Base-by-base conservation (phyloP, 2,113 vertebrate genomes). In the Harpagus bidentatus region DNA sequence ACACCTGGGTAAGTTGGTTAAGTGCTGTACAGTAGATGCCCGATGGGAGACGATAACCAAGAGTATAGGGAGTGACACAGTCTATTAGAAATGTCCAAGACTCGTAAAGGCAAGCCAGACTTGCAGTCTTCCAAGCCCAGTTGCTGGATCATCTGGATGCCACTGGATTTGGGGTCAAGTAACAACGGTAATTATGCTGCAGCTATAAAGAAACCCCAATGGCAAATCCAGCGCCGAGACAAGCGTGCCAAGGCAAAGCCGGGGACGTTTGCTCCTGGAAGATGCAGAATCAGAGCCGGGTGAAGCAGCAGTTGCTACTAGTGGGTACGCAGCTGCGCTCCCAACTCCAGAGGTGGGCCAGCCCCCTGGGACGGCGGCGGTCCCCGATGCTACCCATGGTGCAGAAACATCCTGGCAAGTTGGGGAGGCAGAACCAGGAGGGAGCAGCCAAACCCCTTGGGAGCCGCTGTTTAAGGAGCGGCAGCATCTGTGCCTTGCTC, bases 291-390 rank as follows among this genome's bases (percentile, higher is more conserved):
- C 36, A 5, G 38, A 66, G 59, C 29, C 8, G 4, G 50, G 21
- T 2, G 4, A 63, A 19, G 36, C n/a, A 13, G 42, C 23, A 3
- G 3, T 16, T 55, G 56, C 40, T 13, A 3, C 20, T 11, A 11
- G 26, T 5, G 45, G 29, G 55, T 14, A 31, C 9, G 0, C 16
- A 43, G 63, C 32, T 12, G 34, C 9, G 9, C 13, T 69, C 29
- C 66, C 1, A 1, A 31, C 16, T 38, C 79, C 47, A 34, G 70
- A 32, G 14, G 8, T 11, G 38, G 22, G 21, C 36, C 52, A 59
- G 43, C 5, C 50, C 13, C 17, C 17, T 0, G 0, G 43, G 13
- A 40, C 4, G 1, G 4, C 1, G 2, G 36, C 1, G 5, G 31
- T 47, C 29, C 34, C 67, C 3, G 0, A 2, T 12, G 19, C 28